phyloP scores from a whole-genome alignment of 2,113 vertebrate genomes.

The Gnathonemus longibarbis region DNA sequence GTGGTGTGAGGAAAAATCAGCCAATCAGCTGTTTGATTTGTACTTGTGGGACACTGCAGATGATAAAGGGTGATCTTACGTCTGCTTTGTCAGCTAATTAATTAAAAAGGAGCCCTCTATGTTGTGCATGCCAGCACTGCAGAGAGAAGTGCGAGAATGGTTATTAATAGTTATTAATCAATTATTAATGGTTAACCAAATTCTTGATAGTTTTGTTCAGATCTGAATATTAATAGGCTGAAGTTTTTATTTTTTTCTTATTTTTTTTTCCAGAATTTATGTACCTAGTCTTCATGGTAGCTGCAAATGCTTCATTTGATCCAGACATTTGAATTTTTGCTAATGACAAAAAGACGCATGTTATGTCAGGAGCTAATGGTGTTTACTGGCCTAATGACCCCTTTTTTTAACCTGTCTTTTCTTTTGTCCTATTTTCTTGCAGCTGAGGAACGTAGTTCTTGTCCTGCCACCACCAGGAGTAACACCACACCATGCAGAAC shows the following conservation, averaged over 20 bases:
- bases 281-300: not conserved
- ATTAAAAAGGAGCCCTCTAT: not conserved
- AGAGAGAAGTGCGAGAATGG: not conserved
- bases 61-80: not conserved
- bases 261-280: not conserved
- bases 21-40: not conserved
- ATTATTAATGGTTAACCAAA: not conserved
- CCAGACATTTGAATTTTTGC: not conserved
- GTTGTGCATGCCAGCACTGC: not conserved
- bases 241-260: not conserved
- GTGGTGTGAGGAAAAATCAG: not conserved
- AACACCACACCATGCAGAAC: slow-evolving; percentile 38
- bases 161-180: not conserved
- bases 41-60: not conserved
- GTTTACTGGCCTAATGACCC: not conserved
- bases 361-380: not conserved
- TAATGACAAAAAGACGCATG: not conserved
- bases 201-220: not conserved
- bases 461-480: slow-evolving; percentile 44
- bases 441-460: slow-evolving; percentile 61
- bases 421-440: slow-evolving; percentile 19
- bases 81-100: not conserved
- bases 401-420: not conserved
- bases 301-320: not conserved
- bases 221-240: not conserved